phyloP scores from a whole-genome alignment of 2,797 vertebrate species.

The Sebastolobus altivelis region DNA sequence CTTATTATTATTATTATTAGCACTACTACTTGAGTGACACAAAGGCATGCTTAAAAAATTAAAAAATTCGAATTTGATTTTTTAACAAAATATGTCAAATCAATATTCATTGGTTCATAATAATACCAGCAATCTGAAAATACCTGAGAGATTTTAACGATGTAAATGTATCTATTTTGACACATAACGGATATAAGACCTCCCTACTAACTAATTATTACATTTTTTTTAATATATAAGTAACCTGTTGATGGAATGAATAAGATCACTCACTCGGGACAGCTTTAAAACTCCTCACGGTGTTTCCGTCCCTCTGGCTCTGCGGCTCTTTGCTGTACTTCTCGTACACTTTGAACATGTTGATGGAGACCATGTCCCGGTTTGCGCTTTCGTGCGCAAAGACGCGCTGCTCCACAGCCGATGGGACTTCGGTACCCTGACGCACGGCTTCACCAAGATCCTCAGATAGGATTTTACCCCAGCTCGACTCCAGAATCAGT shows the following conservation, averaged over 20 bases:
- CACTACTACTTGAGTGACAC: background rate
- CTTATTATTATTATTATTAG: too few relatives aligned
- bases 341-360: conserved; percentile 93
- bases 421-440: conserved; percentile 31
- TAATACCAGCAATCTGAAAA: background rate
- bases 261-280: conserved; percentile 87
- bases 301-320: conserved; percentile 89
- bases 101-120: background rate
- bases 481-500: conserved; percentile 59
- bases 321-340: conserved; percentile 88
- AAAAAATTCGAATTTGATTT: background rate
- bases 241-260: background rate
- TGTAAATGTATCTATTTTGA: background rate
- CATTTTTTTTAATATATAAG: background rate
- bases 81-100: background rate
- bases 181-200: background rate
- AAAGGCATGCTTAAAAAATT: background rate
- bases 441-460: conserved; percentile 42
- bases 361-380: conserved; percentile 87
- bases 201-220: background rate
- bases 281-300: conserved; percentile 92
- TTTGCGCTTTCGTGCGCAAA: conserved; percentile 63
- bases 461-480: conserved; percentile 43
- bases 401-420: conserved; percentile 49
- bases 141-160: background rate